These are phyloP conservation scores for Pelmatolapia mariae DNA, from an alignment of 2,113 vertebrate genomes.

Conservation along the genomic window DNA sequence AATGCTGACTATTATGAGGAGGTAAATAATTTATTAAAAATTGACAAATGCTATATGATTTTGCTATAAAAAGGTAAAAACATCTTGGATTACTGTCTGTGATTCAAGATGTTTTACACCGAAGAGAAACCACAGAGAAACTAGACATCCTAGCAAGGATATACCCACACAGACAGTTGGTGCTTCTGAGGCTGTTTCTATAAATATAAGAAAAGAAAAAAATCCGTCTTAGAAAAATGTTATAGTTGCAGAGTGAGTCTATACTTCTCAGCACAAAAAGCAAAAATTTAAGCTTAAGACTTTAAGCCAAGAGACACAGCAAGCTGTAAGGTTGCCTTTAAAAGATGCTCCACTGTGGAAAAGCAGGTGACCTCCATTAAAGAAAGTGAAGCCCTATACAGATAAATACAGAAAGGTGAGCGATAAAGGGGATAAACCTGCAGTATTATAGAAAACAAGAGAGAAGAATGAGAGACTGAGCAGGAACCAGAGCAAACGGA, in stretches of 20 bases:
- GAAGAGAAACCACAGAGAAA: background rate
- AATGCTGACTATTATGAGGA: background rate
- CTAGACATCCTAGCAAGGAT: background rate
- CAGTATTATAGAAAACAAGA: background rate
- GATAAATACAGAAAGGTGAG: slow-evolving; percentile 38
- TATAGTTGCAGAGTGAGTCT: background rate
- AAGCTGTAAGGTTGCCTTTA: background rate
- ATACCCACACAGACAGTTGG: background rate
- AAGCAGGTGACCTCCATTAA: slow-evolving; percentile 38
- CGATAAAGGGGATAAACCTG: slow-evolving; percentile 38
- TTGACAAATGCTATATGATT: rapidly evolving
- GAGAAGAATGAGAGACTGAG: background rate
- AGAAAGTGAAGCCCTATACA: background rate
- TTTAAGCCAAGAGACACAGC: background rate
- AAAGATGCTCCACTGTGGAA: slow-evolving; percentile 9
- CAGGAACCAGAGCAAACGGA: background rate
- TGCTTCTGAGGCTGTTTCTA: background rate
- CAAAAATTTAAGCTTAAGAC: background rate
- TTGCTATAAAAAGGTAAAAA: background rate
- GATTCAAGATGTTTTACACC: background rate
- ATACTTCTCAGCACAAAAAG: background rate
- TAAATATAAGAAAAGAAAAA: background rate
- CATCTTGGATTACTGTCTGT: background rate
- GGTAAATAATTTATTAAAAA: background rate
- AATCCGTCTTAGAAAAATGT: background rate